These are phyloP conservation scores for Drosophila seguyi DNA, from an alignment of 1,140 invertebrate species.

Conservation along the genomic window DNA sequence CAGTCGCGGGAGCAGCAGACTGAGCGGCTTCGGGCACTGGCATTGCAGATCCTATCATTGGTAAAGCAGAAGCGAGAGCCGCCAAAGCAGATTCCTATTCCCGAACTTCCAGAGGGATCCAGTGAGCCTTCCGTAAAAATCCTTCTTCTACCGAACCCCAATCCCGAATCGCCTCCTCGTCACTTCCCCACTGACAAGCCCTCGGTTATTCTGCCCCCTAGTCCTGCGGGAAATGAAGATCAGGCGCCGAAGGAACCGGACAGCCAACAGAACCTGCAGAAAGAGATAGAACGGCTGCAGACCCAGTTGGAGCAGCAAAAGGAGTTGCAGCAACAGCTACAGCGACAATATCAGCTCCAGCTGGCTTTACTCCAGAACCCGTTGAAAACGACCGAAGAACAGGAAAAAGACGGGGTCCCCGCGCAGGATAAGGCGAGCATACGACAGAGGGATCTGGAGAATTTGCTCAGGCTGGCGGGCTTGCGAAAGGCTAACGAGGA, in stretches of 20 bases:
- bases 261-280: background rate
- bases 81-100: too few relatives aligned
- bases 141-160: background rate
- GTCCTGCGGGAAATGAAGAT: background rate
- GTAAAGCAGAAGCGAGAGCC: background rate
- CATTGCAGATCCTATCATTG: background rate
- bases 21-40: background rate
- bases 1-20: background rate
- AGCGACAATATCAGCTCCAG: background rate
- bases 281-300: background rate
- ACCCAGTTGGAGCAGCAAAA: background rate
- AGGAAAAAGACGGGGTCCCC: too few relatives aligned
- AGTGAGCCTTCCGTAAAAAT: background rate
- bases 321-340: background rate
- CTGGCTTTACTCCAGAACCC: background rate
- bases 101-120: background rate
- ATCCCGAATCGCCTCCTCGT: background rate
- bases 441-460: background rate
- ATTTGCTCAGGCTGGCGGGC: background rate
- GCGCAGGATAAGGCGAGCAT: background rate
- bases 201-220: background rate
- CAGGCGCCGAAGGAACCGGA: background rate
- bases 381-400: background rate
- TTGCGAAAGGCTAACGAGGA: background rate
- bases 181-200: background rate